Evolutionary conservation across 2,888 invertebrate species (phyloP).

Genomic region (Leuctra nigra): DNA sequence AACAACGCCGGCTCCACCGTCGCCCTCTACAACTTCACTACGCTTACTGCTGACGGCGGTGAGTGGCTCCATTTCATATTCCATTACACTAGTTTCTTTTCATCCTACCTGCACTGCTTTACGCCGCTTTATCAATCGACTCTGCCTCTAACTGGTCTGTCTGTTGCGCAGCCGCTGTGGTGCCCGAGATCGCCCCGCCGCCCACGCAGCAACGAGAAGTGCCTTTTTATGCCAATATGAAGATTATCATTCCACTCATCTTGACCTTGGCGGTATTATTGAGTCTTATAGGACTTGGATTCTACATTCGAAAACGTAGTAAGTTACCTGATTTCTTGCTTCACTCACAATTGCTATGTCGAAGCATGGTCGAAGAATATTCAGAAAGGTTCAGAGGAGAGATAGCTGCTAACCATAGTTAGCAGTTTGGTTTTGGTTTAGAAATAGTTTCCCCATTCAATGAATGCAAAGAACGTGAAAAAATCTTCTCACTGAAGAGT

Average conservation of each 20-base stretch:
- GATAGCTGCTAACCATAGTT: no score
- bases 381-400: no score
- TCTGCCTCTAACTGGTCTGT: no score
- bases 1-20: slow-evolving; percentile 82
- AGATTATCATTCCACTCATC: slow-evolving; percentile 54
- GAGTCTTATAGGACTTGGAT: slow-evolving; percentile 58
- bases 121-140: no score
- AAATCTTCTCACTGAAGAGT: no score
- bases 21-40: slow-evolving; percentile 79
- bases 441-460: no score
- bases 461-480: no score
- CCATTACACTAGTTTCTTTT: no score
- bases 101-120: no score
- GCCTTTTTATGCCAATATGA: slow-evolving; percentile 58
- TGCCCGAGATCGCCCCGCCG: slow-evolving; percentile 59
- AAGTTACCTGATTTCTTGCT: slow-evolving; percentile 41
- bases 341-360: not conserved
- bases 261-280: slow-evolving; percentile 59
- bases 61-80: slow-evolving; percentile 34
- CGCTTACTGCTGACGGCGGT: slow-evolving; percentile 70
- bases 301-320: slow-evolving; percentile 66
- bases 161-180: slow-evolving; percentile 42
- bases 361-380: not conserved
- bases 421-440: no score
- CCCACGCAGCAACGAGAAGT: slow-evolving; percentile 58